Evolutionary conservation across 2,888 invertebrate genomes (phyloP), one percentile per base, ranked within the genome.

Genomic region (Beris morrisii): DNA sequence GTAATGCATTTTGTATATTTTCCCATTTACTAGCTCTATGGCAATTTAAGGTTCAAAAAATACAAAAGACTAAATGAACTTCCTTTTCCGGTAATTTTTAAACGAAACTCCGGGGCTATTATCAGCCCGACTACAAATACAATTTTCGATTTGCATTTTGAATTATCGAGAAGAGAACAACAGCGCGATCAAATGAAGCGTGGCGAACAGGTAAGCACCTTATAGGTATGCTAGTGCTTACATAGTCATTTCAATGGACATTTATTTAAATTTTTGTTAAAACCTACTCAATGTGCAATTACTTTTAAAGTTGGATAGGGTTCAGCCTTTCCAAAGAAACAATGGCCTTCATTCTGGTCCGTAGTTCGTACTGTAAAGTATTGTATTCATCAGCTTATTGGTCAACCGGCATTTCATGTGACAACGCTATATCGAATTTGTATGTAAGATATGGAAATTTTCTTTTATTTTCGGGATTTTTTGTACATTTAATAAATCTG

Each of bases 21-120:
- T 44, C 44, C 44, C n/a, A 44, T 44, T 12, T 9, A 9, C 44
- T 44, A 12, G 2, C n/a, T n/a, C n/a, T n/a, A n/a, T n/a, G n/a
- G n/a, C n/a, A n/a, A n/a, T n/a, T n/a, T n/a, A n/a, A n/a, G n/a
- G n/a, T n/a, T n/a, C n/a, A n/a, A n/a, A n/a, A n/a, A n/a, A n/a
- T n/a, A n/a, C n/a, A n/a, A n/a, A 48, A 13, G 7, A 59, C 30
- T 48, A 59, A 22, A 15, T 5, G 15, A 43, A 59, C 59, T 59
- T 59, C 59, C 59, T 59, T 59, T 59, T 59, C 59, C 48, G 59
- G 59, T 31, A 31, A 59, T 59, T 59, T 59, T 48, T 50, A 46
- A 59, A 32, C 59, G 38, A 31, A n/a, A 12, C 59, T 46, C 30
- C 45, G 12, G 15, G 31, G 38, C 44, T 11, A 56, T 56, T 22